These are phyloP conservation scores for Callinectes sapidus DNA, from an alignment of 2,888 invertebrate genomes.

Conservation along the genomic window DNA sequence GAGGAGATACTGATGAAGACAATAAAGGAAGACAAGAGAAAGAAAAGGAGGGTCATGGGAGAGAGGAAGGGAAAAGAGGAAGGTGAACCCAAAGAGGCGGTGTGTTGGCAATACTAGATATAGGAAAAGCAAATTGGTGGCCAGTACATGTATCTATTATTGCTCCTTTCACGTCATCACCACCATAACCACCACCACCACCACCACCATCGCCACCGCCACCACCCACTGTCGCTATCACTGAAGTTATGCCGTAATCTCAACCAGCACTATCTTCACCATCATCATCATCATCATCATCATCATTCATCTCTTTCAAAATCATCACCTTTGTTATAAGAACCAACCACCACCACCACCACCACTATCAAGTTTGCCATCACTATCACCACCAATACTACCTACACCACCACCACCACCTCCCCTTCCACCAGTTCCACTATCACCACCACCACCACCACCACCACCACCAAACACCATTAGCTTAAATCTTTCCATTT, in stretches of 20 bases:
- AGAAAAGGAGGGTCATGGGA: background rate
- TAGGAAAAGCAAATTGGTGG: background rate
- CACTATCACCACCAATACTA: background rate
- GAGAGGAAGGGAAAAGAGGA: background rate
- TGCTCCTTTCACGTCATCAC: background rate
- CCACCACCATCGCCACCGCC: background rate
- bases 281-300: background rate
- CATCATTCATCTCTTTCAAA: background rate
- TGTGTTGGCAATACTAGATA: background rate
- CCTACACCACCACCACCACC: background rate
- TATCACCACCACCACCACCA: background rate
- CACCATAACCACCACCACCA: background rate
- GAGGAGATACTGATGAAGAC: background rate
- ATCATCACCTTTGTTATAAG: background rate
- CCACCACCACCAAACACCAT: constrained; percentile 1
- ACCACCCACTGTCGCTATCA: background rate
- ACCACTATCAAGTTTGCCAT: background rate
- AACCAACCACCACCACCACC: constrained; percentile 1
- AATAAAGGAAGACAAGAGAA: background rate
- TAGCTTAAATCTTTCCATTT: constrained; percentile 27
- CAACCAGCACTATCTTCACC: background rate
- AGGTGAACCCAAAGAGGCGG: background rate
- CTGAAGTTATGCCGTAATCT: background rate
- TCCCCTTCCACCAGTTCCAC: background rate
- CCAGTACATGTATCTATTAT: background rate